phyloP scores from a whole-genome alignment of 1,140 invertebrate genomes.

The Drosophila orena region DNA sequence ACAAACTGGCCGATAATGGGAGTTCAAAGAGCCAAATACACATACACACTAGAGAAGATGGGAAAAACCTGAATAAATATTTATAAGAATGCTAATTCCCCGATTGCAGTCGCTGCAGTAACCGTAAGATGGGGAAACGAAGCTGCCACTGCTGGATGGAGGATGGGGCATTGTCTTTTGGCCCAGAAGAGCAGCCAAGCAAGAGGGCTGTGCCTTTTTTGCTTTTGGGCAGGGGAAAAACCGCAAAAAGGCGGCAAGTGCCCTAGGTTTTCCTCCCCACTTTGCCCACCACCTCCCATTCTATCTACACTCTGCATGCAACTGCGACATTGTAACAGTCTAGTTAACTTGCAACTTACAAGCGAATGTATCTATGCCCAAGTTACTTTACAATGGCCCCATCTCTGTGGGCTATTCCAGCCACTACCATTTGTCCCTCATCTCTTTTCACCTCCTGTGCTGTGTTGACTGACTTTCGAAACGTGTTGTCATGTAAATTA shows the following conservation, averaged over 20 bases:
- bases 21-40: conserved; percentile 45
- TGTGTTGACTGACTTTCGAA: conserved; percentile 76
- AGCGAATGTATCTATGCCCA: conserved; percentile 74
- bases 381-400: conserved; percentile 56
- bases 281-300: background rate
- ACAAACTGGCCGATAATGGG: conserved; percentile 29
- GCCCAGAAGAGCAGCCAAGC: conserved; percentile 74
- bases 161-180: conserved; percentile 66
- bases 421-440: conserved; percentile 2
- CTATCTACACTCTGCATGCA: background rate
- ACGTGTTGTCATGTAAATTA: conserved; percentile 83
- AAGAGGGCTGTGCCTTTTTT: conserved; percentile 7
- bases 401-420: conserved; percentile 19
- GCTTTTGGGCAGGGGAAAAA: conserved; percentile 31
- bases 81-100: conserved; percentile 77
- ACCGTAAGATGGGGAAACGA: conserved; percentile 56
- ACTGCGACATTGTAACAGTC: conserved; percentile 74
- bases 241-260: conserved; percentile 61
- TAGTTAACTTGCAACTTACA: conserved; percentile 76
- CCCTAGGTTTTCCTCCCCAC: conserved; percentile 22
- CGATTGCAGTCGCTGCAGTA: conserved; percentile 48
- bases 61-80: conserved; percentile 70
- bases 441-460: conserved; percentile 20
- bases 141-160: conserved; percentile 31
- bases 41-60: conserved; percentile 29